These are phyloP conservation scores for Tupiocoris notatus DNA, from an alignment of 2,888 invertebrate species.

Conservation along the genomic window DNA sequence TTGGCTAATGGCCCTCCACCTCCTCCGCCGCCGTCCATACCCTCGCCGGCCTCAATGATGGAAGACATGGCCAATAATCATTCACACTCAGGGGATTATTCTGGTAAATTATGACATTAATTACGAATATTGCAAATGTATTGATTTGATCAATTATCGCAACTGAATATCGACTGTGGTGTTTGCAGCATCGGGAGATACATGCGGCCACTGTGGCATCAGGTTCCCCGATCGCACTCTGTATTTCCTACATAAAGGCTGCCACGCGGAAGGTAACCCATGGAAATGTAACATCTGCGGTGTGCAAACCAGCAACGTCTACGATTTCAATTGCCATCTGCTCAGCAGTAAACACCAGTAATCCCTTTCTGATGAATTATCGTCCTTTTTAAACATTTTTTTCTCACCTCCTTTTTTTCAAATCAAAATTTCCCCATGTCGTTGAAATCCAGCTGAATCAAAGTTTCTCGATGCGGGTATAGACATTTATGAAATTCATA, in stretches of 20 bases:
- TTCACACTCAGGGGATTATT: slow-evolving; percentile 42
- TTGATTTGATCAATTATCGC: too few relatives aligned
- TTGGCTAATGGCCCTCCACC: slow-evolving; percentile 24
- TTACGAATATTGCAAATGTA: too few relatives aligned
- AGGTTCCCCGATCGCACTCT: slow-evolving; percentile 93
- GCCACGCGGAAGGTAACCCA: slow-evolving; percentile 95
- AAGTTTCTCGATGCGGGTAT: too few relatives aligned
- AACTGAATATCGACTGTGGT: too few relatives aligned
- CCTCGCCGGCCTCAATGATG: slow-evolving; percentile 6
- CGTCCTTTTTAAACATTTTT: background rate
- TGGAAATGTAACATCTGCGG: slow-evolving; percentile 98
- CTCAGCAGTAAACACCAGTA: slow-evolving; percentile 86
- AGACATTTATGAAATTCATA: too few relatives aligned
- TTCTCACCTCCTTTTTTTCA: background rate
- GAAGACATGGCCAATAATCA: slow-evolving; percentile 48
- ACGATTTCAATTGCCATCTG: slow-evolving; percentile 95
- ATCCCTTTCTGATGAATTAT: background rate
- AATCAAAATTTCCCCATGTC: background rate
- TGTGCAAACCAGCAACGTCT: slow-evolving; percentile 89
- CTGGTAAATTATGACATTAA: slow-evolving; percentile 21
- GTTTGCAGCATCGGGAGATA: slow-evolving; percentile 52
- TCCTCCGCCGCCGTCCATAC: slow-evolving; percentile 16
- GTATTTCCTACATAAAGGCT: slow-evolving; percentile 95
- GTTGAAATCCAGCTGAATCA: too few relatives aligned
- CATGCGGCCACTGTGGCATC: slow-evolving; percentile 90